Evolutionary conservation across 2,888 invertebrate species (phyloP), one percentile per base, ranked within the genome.

Genomic region (Hirtodrosophila histrioides): DNA sequence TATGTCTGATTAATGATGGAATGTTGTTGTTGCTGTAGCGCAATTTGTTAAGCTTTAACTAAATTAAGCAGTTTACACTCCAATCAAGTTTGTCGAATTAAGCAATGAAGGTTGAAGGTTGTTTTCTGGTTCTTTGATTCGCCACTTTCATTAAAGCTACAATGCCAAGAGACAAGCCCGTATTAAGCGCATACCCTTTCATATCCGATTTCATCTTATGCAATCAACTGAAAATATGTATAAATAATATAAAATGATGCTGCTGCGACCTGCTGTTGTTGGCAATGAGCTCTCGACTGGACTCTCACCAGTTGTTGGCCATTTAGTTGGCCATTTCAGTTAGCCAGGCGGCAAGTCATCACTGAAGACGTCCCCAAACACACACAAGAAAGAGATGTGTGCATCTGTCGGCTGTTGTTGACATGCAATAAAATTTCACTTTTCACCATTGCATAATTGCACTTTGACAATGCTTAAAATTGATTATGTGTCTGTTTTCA

Each of bases 381-480:
- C 78, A 64, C 17, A 17, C n/a, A n/a, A n/a, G n/a, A n/a, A n/a
- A 17, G 17, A 72, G 68, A 62, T 71, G 65, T 75, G 68, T 70
- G 69, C 66, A 67, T 50, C 72, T 69, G 64, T 57, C 55, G 53
- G 56, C 33, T 53, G 68, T 55, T 68, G 84, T 75, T 83, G 86
- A 83, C 80, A 73, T 86, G 86, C 86, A 84, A 88, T 88, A 79
- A 84, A 88, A 84, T 84, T 84, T 84, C 84, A 88, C 84, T 84
- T 84, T 84, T 86, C 71, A 56, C 73, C 84, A 58, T 84, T 84
- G 84, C 84, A 88, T 84, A 84, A 84, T 84, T 84, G 88, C 84
- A 88, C 75, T 79, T 83, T 86, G 84, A 88, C 84, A 88, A 88
- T 83, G 77, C 72, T 83, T 80, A 77, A 83, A 84, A 88, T 80